phyloP scores from a whole-genome alignment of 1,140 invertebrate genomes.

The Probaryconus sp. region DNA sequence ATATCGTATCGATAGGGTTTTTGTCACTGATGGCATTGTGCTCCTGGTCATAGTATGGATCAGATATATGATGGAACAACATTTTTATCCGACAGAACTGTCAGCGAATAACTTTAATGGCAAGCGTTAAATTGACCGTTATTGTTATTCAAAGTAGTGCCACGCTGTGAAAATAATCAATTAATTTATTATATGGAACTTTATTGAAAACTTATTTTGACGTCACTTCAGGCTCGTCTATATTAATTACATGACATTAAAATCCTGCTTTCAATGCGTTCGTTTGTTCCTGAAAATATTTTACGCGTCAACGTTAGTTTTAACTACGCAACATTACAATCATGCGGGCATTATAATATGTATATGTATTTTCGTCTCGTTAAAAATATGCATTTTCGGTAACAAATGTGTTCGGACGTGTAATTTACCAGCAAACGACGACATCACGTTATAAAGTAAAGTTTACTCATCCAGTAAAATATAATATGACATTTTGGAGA shows the following conservation, averaged over 20 bases:
- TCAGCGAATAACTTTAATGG: slow-evolving; percentile 41
- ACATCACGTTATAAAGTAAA: slow-evolving; percentile 27
- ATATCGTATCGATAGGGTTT: slow-evolving; percentile 50
- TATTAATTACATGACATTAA: no score
- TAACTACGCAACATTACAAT: no score
- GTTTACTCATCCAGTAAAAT: slow-evolving; percentile 37
- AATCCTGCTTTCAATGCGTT: no score
- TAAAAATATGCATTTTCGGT: background rate
- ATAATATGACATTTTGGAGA: slow-evolving; percentile 42
- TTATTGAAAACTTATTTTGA: no score
- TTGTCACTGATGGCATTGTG: slow-evolving; percentile 44
- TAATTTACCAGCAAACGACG: slow-evolving; percentile 17
- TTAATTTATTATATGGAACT: slow-evolving; percentile 18
- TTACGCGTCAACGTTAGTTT: no score
- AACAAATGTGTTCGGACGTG: slow-evolving; percentile 18
- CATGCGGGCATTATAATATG: no score
- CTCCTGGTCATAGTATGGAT: slow-evolving; percentile 20
- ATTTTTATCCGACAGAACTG: slow-evolving; percentile 46
- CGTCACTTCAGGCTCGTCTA: no score
- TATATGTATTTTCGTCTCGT: no score
- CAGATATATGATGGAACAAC: slow-evolving; percentile 57
- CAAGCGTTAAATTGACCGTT: slow-evolving; percentile 35
- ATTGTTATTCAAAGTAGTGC: slow-evolving; percentile 34
- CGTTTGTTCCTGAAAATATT: no score
- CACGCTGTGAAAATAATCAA: slow-evolving; percentile 11